phyloP scores from a whole-genome alignment of 2,113 vertebrate genomes.

The Corythornis madagascariensis region DNA sequence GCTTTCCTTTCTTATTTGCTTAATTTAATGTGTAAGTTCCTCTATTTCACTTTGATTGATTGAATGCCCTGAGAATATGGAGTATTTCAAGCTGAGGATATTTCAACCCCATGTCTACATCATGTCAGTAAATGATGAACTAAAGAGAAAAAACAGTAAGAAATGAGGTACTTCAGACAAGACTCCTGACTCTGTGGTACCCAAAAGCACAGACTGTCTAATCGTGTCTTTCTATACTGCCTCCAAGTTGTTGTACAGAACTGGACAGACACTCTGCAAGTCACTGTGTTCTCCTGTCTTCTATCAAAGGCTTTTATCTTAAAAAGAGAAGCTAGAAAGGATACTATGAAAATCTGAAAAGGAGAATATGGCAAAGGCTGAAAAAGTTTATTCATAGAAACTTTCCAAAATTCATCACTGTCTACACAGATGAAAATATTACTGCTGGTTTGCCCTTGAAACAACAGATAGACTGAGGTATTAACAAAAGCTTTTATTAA shows the following conservation, averaged over 20 bases:
- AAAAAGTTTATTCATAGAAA: background rate
- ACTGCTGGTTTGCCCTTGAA: conserved; percentile 25
- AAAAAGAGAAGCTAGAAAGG: background rate
- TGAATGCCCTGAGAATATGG: background rate
- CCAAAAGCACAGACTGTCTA: background rate
- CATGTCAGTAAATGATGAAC: background rate
- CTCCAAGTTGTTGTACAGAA: background rate
- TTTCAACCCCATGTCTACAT: background rate
- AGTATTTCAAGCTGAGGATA: background rate
- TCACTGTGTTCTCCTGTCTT: background rate
- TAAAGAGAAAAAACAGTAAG: background rate
- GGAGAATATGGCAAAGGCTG: background rate
- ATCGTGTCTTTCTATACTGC: background rate
- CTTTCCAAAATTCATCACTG: background rate
- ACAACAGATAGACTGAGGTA: background rate
- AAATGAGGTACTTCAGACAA: background rate
- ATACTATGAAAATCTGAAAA: background rate
- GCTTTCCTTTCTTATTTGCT: background rate
- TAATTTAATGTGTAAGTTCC: background rate
- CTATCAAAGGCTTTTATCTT: background rate
- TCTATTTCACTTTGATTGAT: background rate
- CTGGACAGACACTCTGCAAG: background rate
- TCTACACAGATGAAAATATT: background rate
- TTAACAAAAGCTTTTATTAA: conserved; percentile 32
- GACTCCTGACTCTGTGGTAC: background rate